Evolutionary conservation across 2,113 vertebrate species (phyloP).

Genomic region (Paratilapia polleni): DNA sequence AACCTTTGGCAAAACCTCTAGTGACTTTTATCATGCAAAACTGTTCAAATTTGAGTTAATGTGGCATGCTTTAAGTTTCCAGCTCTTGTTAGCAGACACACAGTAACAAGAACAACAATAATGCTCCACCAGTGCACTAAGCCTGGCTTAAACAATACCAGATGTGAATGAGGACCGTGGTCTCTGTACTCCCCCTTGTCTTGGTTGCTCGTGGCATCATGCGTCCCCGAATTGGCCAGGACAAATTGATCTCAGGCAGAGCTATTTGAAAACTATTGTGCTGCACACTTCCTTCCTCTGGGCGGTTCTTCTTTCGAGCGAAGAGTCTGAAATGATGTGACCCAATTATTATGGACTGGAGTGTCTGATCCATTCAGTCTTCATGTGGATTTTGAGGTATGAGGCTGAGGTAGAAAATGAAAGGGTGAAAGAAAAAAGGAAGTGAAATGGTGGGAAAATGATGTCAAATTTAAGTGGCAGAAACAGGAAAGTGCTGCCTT

Average conservation of each 20-base stretch:
- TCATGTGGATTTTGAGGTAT: neutral
- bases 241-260: conserved; percentile 63
- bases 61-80: conserved; percentile 9
- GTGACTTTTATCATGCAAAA: neutral
- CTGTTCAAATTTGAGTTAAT: conserved; percentile 8
- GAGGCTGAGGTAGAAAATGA: neutral
- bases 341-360: conserved; percentile 36
- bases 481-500: neutral
- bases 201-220: conserved; percentile 52
- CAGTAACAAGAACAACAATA: conserved; percentile 39
- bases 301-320: conserved; percentile 17
- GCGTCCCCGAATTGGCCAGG: conserved; percentile 21
- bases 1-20: neutral
- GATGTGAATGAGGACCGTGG: conserved; percentile 47
- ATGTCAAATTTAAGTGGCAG: neutral
- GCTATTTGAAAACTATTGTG: conserved; percentile 37
- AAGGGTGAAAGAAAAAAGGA: neutral
- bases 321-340: conserved; percentile 43
- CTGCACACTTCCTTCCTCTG: conserved; percentile 31
- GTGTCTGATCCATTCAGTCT: conserved; percentile 16
- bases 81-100: conserved; percentile 17
- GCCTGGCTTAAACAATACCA: conserved; percentile 48
- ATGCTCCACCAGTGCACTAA: conserved; percentile 17
- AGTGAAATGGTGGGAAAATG: neutral
- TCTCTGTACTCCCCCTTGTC: conserved; percentile 36